Conservation (phyloP, 53 echinoderm and acorn worm genomes). For the Pentamera pediparva region DNA sequence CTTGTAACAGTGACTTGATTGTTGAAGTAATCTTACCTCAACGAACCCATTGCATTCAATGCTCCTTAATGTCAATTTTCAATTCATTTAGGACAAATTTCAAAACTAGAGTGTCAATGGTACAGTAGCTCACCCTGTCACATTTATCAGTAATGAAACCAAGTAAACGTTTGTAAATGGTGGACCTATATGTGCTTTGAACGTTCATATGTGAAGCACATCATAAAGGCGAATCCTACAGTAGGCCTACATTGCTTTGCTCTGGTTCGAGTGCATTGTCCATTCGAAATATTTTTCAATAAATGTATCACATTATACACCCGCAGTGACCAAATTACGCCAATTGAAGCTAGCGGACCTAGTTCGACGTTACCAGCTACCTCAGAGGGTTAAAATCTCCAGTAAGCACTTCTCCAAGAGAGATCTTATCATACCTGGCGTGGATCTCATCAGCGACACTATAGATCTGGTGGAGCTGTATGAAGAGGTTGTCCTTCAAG, state of each 20-base stretch:
- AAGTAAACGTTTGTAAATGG: no score
- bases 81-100: no score
- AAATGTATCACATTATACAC: neutral
- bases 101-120: no score
- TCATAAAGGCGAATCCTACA: neutral
- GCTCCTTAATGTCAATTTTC: no score
- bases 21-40: no score
- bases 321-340: conserved; percentile 32
- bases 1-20: no score
- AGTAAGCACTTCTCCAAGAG: conserved; percentile 25
- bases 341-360: conserved; percentile 46
- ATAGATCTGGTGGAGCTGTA: conserved; percentile 51
- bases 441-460: conserved; percentile 46
- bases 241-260: neutral
- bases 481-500: conserved; percentile 68
- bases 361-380: conserved; percentile 58
- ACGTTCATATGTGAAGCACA: neutral
- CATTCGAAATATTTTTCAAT: neutral
- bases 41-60: no score
- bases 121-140: no score
- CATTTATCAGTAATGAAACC: no score
- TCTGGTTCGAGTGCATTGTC: neutral
- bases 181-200: no score
- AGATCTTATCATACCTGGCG: conserved; percentile 31
- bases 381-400: conserved; percentile 58